Percentiles rank a stretch among this genome's conserved stretches.
These are phyloP conservation scores for Mus pahari DNA, from an alignment of 2,113 vertebrate species.

Conservation along the genomic window DNA sequence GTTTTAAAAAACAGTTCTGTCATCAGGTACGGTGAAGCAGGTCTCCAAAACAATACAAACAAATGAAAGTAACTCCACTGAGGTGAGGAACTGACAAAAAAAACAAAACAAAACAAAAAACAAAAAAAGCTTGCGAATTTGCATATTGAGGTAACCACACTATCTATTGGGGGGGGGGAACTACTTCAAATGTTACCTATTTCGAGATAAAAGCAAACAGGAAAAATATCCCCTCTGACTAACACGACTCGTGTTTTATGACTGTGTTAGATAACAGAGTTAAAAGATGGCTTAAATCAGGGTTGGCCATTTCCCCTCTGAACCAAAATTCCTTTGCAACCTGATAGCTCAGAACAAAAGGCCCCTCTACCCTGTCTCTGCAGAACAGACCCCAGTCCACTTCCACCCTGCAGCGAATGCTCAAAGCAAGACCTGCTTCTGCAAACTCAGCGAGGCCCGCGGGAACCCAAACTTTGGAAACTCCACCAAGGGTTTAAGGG, in stretches of 20 bases:
- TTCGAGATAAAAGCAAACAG: neutral
- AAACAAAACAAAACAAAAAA: too few species aligned
- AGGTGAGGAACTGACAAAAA: neutral
- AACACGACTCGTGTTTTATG: neutral
- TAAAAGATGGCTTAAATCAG: neutral
- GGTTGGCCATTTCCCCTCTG: neutral
- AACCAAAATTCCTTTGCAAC: conserved; percentile 10
- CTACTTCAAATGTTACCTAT: neutral
- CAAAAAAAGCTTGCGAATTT: neutral
- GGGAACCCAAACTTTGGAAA: neutral
- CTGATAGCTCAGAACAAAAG: neutral
- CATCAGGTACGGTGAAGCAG: neutral
- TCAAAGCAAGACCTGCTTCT: neutral
- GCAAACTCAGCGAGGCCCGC: neutral
- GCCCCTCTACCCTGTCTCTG: neutral
- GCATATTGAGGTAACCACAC: neutral
- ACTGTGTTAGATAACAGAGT: neutral
- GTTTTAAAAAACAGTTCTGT: neutral
- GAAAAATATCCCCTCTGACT: neutral
- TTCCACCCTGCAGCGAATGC: neutral
- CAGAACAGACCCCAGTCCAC: neutral
- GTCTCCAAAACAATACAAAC: conserved; percentile 21
- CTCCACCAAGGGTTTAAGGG: neutral
- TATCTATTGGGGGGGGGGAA: neutral
- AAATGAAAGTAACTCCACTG: conserved; percentile 12